A percentile compares a stretch with the other conserved stretches of the same genome.
Conservation (phyloP, 2,888 invertebrate genomes). For the Meiosimyza decipiens region DNA sequence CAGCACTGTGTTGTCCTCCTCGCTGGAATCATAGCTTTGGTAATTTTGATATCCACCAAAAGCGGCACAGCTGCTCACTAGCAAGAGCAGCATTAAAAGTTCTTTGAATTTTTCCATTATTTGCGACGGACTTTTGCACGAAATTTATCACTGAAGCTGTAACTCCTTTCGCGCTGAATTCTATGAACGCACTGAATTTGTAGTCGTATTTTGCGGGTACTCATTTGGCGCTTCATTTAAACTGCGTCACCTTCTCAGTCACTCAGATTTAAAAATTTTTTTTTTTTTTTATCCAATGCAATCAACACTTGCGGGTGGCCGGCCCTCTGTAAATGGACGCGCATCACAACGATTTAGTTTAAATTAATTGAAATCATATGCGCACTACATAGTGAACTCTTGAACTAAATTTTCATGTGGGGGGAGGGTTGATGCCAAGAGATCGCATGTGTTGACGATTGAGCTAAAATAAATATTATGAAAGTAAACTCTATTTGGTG, state of each 20-base stretch:
- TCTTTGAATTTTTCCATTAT: neutral
- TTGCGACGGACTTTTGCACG: neutral
- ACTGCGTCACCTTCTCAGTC: too few species aligned
- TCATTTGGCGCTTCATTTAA: too few species aligned
- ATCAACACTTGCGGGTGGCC: slow-evolving; percentile 23
- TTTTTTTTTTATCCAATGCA: neutral
- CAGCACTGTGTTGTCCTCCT: slow-evolving; percentile 56
- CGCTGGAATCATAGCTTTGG: slow-evolving; percentile 37
- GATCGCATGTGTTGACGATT: too few species aligned
- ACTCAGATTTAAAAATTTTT: too few species aligned
- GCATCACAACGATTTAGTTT: slow-evolving; percentile 15
- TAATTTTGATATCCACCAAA: slow-evolving; percentile 57
- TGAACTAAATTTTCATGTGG: neutral
- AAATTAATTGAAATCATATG: slow-evolving; percentile 25
- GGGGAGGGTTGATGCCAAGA: neutral
- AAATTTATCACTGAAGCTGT: neutral
- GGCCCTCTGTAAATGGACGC: neutral
- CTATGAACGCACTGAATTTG: slow-evolving; percentile 11
- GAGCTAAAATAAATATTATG: too few species aligned
- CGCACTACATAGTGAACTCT: slow-evolving; percentile 1
- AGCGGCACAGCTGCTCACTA: slow-evolving; percentile 45
- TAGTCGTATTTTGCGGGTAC: neutral
- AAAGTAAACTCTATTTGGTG: too few species aligned
- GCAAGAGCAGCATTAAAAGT: neutral
- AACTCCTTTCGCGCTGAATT: slow-evolving; percentile 23